Evolutionary conservation across 1,140 invertebrate genomes (phyloP), one percentile per base, ranked within the genome.

Genomic region (Thereuonema tuberculata): DNA sequence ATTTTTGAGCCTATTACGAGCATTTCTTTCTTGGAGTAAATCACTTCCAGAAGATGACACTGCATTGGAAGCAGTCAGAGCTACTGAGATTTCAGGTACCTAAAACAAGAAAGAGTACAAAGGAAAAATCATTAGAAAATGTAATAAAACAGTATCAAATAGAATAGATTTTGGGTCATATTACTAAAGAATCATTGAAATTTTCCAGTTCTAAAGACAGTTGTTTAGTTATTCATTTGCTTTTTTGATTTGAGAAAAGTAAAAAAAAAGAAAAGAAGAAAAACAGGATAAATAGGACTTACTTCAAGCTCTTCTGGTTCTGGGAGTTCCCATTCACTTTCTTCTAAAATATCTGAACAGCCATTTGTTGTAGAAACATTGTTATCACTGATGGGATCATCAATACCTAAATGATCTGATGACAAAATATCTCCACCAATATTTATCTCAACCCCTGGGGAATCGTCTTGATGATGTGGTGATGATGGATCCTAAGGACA

Each of bases 291-390:
- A n/a, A n/a, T n/a, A 43, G 21, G 12, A 31, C 56, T 63, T 5
- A 84, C 74, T 64, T 85, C 83, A 64, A 82, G 80, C 28, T 85
- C 82, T 62, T 85, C 82, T 61, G 86, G 84, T 58, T 82, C 79
- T 72, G 82, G 83, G 31, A 76, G 69, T 43, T 79, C 75, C 66
- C 75, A 71, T 28, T 61, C 72, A 12, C 67, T 67, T 56, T 75
- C 75, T 56, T 81, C 79, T 14, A 77, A 71, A 2, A 69, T 67
- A 28, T 69, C 71, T n/a, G 64, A 65, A 26, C 68, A 59, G 21
- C 71, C 68, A 65, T 73, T 75, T 3, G 77, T 74, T 25, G 76
- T 77, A 9, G 72, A 74, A 12, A 79, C 75, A 64, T 74, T 75
- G 61, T 76, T 76, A 65, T 80, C 78, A 67, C 76, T 78, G 53